These are phyloP conservation scores for Rhagium mordax DNA, from an alignment of 2,888 invertebrate species.

Conservation along the genomic window DNA sequence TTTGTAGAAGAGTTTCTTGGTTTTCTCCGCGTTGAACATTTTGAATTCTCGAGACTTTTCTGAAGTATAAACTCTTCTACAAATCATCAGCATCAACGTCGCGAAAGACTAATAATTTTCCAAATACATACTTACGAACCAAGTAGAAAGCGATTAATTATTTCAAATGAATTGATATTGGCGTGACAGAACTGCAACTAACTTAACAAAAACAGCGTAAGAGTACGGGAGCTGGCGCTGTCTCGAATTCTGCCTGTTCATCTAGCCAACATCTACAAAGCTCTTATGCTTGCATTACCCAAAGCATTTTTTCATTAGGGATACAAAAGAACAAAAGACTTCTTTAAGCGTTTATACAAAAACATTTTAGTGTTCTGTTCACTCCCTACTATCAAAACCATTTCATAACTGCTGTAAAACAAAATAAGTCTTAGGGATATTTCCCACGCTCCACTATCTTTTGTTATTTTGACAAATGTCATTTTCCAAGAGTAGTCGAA, in stretches of 20 bases:
- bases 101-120: too few relatives aligned
- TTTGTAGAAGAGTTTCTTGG: too few relatives aligned
- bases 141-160: too few relatives aligned
- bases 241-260: neutral
- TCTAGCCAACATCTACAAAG: neutral
- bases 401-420: constrained; percentile 30
- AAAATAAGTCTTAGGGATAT: constrained; percentile 22
- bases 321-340: constrained; percentile 12
- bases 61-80: too few relatives aligned
- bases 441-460: constrained; percentile 51
- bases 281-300: constrained; percentile 3
- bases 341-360: constrained; percentile 13
- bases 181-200: too few relatives aligned
- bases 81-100: too few relatives aligned
- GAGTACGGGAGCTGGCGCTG: too few relatives aligned
- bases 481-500: constrained; percentile 66
- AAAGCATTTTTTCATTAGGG: constrained; percentile 8
- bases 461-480: constrained; percentile 69
- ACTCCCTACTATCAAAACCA: constrained; percentile 18
- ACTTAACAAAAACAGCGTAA: too few relatives aligned
- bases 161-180: too few relatives aligned
- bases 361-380: constrained; percentile 26
- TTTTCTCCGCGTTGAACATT: too few relatives aligned
- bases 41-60: too few relatives aligned
- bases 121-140: too few relatives aligned